Conservation (phyloP, 2,888 invertebrate species). For the Rhamnusium bicolor region DNA sequence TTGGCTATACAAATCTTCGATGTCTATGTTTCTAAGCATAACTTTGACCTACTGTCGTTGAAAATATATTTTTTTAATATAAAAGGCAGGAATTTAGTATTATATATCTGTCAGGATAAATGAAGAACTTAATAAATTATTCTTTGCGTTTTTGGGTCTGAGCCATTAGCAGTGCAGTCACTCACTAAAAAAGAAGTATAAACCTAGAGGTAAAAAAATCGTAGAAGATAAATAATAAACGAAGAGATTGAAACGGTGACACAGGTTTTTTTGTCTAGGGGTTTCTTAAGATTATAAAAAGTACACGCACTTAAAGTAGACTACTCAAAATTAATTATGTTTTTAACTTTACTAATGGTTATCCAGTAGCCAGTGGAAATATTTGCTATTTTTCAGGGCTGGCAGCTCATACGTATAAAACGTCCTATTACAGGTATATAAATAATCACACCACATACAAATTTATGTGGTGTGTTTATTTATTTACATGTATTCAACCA, state of each 20-base stretch:
- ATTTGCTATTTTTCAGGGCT: too few relatives aligned
- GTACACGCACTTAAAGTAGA: neutral
- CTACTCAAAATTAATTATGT: neutral
- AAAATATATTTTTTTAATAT: too few relatives aligned
- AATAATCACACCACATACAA: too few relatives aligned
- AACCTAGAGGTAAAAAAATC: neutral
- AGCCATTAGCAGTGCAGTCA: neutral
- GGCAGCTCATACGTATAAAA: too few relatives aligned
- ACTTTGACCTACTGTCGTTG: neutral
- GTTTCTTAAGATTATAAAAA: neutral
- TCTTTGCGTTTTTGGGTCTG: neutral
- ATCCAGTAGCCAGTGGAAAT: too few relatives aligned
- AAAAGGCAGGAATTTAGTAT: too few relatives aligned
- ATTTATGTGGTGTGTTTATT: too few relatives aligned
- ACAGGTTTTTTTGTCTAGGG: neutral
- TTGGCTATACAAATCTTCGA: neutral
- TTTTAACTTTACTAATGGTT: neutral
- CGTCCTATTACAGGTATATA: too few relatives aligned
- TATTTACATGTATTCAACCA: too few relatives aligned
- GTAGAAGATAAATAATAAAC: neutral
- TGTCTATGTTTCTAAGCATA: neutral
- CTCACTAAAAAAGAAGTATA: neutral
- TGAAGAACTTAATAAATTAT: neutral
- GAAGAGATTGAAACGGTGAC: neutral
- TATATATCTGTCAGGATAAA: neutral